Evolutionary conservation across 1,140 invertebrate genomes (phyloP), one percentile per base, ranked within the genome.

Genomic region (Solenopsis fugax): DNA sequence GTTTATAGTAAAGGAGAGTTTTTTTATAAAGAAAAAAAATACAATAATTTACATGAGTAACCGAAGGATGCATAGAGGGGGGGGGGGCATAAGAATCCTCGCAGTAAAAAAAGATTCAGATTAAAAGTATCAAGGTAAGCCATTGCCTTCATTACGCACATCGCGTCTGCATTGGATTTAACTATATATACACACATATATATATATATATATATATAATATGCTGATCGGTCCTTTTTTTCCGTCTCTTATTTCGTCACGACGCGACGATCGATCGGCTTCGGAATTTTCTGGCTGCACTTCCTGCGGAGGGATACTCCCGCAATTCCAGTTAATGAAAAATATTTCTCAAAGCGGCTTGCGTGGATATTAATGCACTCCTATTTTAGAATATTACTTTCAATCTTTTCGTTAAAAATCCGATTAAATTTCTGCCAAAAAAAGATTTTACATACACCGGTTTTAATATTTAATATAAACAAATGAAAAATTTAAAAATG

Each of bases 71-170:
- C 45, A 21, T 45, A 41, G 41, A 41, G 41, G 4, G 41, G 41
- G 41, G 41, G 64, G 72, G 60, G 34, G n/a, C 48, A 81, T 86
- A 86, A 85, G 34, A 67, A 50, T 5, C 54, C 9, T 24, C 24
- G 37, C 48, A 75, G 7, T 71, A 80, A 78, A 45, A 58, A 87
- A 89, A 88, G 87, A 87, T 88, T 89, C 67, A 80, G 80, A 88
- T 93, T 92, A 92, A 93, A 90, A 91, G 91, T 93, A 93, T 92
- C 91, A 89, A 92, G 89, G 89, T 92, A 93, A 93, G 90, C 88
- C 93, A 91, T 92, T 90, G 88, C 88, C 86, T 88, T 90, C 88
- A 91, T 92, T 92, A 92, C 80, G 85, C 77, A 82, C 29, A 64
- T 87, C 87, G 48, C 77, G 89, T 93, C 88, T 91, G 91, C 73